Evolutionary conservation across 2,797 vertebrate genomes (phyloP), one percentile per base, ranked within the genome.

Genomic region (Ctenosaura bakeri): DNA sequence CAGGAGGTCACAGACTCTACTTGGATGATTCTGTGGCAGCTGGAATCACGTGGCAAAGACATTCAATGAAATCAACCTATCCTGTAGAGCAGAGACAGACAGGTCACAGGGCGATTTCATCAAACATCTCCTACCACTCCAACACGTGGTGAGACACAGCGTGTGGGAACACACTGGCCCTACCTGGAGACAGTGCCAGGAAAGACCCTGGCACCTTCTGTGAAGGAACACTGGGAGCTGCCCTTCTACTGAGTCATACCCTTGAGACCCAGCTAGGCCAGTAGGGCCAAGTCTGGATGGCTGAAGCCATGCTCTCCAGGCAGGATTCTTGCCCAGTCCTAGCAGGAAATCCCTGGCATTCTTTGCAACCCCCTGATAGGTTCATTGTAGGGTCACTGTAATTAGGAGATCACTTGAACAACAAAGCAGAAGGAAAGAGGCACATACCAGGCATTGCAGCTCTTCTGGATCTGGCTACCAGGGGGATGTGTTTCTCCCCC

Each of bases 1-100:
- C 1, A 0, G 13, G 32, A 71, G 4, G 50, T 10, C 29, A 26
- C 0, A 22, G 18, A 9, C 0, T 0, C n/a, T 78, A 73, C 13
- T 0, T 26, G 7, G 59, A 42, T 3, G 9, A 8, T 16, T 0
- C 1, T 2, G 6, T 0, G 6, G 54, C 2, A 66, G 69, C 35
- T 0, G 73, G 0, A 0, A 91, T 88, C 38, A 81, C 89, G 92
- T 95, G 95, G 96, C 90, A 88, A 96, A 97, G 97, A 98, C 94
- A 97, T 86, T 88, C 96, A 95, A 98, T 98, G 98, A 98, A 98
- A 98, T 96, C 98, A 97, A 97, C 98, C 98, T 98, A 98, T 98
- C 98, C 98, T 97, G 97, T 42, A 79, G 86, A 54, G n/a, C 59
- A 42, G 14, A 14, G 93, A 83, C 54, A 64, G 77, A 69, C 98